Conservation (phyloP, 2,113 vertebrate genomes). For the Larimichthys polyactis region DNA sequence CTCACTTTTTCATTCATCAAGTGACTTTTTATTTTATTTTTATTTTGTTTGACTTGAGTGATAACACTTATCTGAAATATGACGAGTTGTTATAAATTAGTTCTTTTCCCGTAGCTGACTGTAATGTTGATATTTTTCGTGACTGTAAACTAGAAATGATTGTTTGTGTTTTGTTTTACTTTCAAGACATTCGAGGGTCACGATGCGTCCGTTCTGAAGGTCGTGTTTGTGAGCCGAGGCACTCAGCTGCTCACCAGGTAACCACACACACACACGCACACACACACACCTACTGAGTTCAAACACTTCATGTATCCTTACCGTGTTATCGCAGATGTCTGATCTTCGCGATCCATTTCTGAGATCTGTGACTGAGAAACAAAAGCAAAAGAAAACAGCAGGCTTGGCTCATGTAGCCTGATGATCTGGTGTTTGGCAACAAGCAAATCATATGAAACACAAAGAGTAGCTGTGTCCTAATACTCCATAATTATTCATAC, state of each 20-base stretch:
- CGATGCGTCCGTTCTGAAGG: conserved; percentile 95
- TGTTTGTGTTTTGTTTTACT: neutral
- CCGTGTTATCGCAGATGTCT: neutral
- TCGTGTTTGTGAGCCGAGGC: conserved; percentile 92
- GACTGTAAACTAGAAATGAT: neutral
- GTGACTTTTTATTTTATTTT: neutral
- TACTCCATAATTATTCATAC: too few species aligned
- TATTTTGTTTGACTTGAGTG: neutral
- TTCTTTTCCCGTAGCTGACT: neutral
- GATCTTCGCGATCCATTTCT: neutral
- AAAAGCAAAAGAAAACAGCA: neutral
- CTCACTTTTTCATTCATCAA: neutral
- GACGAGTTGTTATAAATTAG: neutral
- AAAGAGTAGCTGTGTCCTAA: too few species aligned
- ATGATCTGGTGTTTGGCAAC: too few species aligned
- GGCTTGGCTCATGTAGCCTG: neutral
- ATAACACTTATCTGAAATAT: neutral
- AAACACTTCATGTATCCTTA: neutral
- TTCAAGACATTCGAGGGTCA: conserved; percentile 97
- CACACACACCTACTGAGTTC: too few species aligned
- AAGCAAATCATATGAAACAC: too few species aligned
- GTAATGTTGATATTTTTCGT: neutral
- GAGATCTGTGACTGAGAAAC: neutral
- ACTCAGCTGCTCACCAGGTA: conserved; percentile 95
- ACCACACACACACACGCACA: neutral